Evolutionary conservation across 2,888 invertebrate genomes (phyloP).

Genomic region (Lepetodrilus schrolli): DNA sequence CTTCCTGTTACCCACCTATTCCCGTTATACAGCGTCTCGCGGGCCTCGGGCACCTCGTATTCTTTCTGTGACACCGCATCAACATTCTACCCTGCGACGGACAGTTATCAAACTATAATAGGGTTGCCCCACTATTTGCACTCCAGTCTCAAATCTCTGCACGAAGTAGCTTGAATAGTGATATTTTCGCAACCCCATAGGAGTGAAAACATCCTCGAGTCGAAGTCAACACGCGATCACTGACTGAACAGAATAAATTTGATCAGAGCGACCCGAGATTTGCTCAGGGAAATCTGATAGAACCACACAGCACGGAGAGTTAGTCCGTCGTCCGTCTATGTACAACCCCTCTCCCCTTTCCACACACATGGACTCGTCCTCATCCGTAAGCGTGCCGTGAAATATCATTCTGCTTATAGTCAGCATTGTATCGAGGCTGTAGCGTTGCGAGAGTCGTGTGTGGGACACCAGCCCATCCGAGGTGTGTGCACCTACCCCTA

Average conservation of each 20-base stretch:
- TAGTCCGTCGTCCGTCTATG: too few species aligned
- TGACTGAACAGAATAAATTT: constrained; percentile 18
- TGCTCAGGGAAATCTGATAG: constrained; percentile 29
- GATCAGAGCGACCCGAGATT: constrained; percentile 23
- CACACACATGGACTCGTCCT: constrained; percentile 45
- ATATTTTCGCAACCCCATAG: constrained; percentile 22
- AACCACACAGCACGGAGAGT: background rate
- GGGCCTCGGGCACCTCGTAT: background rate
- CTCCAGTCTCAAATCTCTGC: background rate
- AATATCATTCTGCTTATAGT: constrained; percentile 48
- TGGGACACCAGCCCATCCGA: constrained; percentile 1
- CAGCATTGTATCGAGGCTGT: constrained; percentile 16
- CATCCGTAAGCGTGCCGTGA: constrained; percentile 51
- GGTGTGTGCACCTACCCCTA: too few species aligned
- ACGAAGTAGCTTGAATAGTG: constrained; percentile 1
- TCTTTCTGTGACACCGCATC: constrained; percentile 4
- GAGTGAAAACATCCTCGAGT: constrained; percentile 17
- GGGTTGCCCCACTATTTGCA: constrained; percentile 20
- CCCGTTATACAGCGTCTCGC: background rate
- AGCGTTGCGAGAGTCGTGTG: constrained; percentile 7
- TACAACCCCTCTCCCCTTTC: constrained; percentile 1
- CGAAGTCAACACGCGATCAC: constrained; percentile 26
- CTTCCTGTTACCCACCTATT: constrained; percentile 11
- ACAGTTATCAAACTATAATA: constrained; percentile 20
- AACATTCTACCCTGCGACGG: background rate